Evolutionary conservation across 2,797 vertebrate genomes (phyloP).

Genomic region (Erithacus rubecula): DNA sequence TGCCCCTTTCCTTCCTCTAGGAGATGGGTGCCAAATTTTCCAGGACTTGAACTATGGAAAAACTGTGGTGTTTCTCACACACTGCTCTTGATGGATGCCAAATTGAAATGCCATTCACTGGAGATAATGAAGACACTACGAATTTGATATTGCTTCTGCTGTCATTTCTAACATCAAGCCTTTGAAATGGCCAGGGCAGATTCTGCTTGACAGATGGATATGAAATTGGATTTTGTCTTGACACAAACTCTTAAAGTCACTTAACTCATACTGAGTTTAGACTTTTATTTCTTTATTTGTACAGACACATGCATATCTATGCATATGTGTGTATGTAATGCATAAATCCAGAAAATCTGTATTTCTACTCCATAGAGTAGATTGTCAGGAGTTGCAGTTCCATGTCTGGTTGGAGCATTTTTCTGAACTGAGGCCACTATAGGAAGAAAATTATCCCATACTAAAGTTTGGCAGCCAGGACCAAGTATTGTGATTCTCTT

Average conservation of each 20-base stretch:
- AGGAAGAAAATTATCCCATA: background rate
- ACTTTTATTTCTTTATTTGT: background rate
- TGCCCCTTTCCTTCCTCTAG: background rate
- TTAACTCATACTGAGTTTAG: background rate
- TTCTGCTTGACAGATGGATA: background rate
- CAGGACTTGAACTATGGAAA: background rate
- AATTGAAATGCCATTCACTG: background rate
- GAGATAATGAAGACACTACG: background rate
- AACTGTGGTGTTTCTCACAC: background rate
- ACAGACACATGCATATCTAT: background rate
- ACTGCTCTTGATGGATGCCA: background rate
- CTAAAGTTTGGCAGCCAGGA: background rate
- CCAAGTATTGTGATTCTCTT: accelerated
- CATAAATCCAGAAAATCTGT: background rate
- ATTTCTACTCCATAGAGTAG: background rate
- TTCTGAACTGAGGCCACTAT: background rate
- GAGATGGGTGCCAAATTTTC: background rate
- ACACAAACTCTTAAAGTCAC: background rate
- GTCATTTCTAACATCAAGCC: background rate
- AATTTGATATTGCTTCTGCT: slow-evolving; percentile 1
- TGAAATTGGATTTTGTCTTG: slow-evolving; percentile 12
- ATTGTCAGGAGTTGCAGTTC: background rate
- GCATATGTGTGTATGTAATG: background rate
- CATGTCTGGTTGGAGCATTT: background rate
- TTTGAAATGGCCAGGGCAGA: background rate